These are phyloP conservation scores for Cartodere bifasciata DNA, from an alignment of 2,888 invertebrate genomes.

Conservation along the genomic window DNA sequence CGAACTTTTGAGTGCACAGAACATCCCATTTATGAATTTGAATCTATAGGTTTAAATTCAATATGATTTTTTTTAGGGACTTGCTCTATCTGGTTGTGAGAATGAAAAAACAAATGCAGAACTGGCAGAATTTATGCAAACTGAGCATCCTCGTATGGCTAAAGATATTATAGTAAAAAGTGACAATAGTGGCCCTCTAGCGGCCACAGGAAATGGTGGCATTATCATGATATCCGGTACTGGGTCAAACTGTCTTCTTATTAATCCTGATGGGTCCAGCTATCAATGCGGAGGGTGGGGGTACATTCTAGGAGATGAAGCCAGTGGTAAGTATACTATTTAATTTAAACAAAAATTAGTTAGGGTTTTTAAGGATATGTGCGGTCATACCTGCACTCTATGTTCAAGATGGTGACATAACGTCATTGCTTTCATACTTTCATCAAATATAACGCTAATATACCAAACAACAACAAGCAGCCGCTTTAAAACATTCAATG, in stretches of 20 bases:
- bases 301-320: conserved; percentile 87
- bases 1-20: no score
- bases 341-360: no score
- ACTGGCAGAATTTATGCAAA: conserved; percentile 50
- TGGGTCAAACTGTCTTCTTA: conserved; percentile 70
- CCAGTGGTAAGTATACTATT: conserved; percentile 58
- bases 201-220: conserved; percentile 63
- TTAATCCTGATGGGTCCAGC: conserved; percentile 73
- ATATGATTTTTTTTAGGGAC: conserved; percentile 55
- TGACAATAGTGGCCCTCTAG: conserved; percentile 80
- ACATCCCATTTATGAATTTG: no score
- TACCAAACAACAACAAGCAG: no score
- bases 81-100: conserved; percentile 88
- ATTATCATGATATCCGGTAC: conserved; percentile 83
- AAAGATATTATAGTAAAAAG: conserved; percentile 59
- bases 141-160: conserved; percentile 49
- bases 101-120: conserved; percentile 63
- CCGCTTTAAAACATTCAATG: no score
- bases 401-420: no score
- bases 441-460: no score
- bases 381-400: no score
- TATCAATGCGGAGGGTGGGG: conserved; percentile 94
- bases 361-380: no score
- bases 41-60: no score
- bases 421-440: no score